Evolutionary conservation across 2,888 invertebrate genomes (phyloP).

Genomic region (Pterostichus niger): DNA sequence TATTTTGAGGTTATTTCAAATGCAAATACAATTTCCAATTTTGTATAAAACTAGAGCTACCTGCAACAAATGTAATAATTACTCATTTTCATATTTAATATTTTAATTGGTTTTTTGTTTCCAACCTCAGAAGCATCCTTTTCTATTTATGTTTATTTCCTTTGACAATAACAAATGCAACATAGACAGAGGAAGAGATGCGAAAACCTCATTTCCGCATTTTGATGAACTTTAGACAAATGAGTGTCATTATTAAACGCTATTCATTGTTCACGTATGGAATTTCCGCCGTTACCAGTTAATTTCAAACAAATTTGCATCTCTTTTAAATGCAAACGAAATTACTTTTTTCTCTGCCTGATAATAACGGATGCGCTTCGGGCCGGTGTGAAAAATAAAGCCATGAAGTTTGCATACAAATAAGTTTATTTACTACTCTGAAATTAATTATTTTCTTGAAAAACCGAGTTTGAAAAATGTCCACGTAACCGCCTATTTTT

Average conservation of each 20-base stretch:
- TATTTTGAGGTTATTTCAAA: no score
- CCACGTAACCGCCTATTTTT: constrained; percentile 21
- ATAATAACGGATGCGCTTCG: constrained; percentile 53
- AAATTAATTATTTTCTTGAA: constrained; percentile 57
- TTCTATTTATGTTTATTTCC: not conserved
- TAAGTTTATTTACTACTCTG: constrained; percentile 53
- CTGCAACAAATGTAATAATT: constrained; percentile 2
- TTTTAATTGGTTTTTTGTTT: not conserved
- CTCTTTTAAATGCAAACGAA: constrained; percentile 64
- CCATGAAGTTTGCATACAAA: constrained; percentile 60
- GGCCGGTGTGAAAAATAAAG: constrained; percentile 17
- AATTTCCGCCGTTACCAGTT: constrained; percentile 18
- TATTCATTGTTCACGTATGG: constrained; percentile 32
- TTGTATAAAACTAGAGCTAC: no score
- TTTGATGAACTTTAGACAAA: constrained; percentile 38
- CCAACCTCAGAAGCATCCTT: no score
- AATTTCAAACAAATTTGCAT: constrained; percentile 62
- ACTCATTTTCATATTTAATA: constrained; percentile 14
- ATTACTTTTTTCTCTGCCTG: constrained; percentile 42
- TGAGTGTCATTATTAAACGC: constrained; percentile 38
- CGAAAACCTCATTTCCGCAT: constrained; percentile 4
- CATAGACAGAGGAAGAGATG: no score
- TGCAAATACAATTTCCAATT: no score
- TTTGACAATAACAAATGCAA: not conserved
- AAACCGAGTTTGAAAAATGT: constrained; percentile 7